Evolutionary conservation across 92 coral and sea anemone species (phyloP).

Genomic region (Siderastrea radians): DNA sequence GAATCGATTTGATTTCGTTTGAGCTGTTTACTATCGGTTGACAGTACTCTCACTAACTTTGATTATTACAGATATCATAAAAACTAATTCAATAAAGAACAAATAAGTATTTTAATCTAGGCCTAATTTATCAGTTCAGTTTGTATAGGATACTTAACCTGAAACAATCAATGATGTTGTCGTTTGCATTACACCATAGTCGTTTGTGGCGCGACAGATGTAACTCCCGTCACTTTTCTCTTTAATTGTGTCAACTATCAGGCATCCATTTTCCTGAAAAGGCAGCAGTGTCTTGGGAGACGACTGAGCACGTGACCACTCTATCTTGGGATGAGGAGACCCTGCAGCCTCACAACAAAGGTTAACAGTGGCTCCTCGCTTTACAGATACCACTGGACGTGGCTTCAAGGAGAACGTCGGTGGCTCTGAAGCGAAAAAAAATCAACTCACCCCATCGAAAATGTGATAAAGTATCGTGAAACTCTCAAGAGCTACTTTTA

Average conservation of each 20-base stretch:
- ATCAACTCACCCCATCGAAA: too few species aligned
- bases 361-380: not conserved
- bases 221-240: not conserved
- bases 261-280: constrained; percentile 20
- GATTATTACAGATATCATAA: too few species aligned
- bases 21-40: too few species aligned
- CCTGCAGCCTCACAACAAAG: constrained; percentile 24
- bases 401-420: constrained; percentile 3
- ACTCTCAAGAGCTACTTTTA: too few species aligned
- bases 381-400: not conserved
- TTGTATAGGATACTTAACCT: too few species aligned
- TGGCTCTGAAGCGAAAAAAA: not conserved
- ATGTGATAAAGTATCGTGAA: too few species aligned
- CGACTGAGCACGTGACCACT: not conserved
- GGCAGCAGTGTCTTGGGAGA: not conserved
- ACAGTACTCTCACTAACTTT: too few species aligned
- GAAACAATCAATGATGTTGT: too few species aligned
- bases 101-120: too few species aligned
- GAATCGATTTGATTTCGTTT: too few species aligned
- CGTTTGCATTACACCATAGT: not conserved
- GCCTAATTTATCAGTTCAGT: too few species aligned
- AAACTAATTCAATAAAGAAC: too few species aligned
- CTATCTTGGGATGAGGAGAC: not conserved
- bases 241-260: not conserved
- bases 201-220: constrained; percentile 10